A percentile compares a stretch with the other conserved stretches of the same genome.
Conservation (phyloP, 2,113 vertebrate species). For the Tyrannus savana region DNA sequence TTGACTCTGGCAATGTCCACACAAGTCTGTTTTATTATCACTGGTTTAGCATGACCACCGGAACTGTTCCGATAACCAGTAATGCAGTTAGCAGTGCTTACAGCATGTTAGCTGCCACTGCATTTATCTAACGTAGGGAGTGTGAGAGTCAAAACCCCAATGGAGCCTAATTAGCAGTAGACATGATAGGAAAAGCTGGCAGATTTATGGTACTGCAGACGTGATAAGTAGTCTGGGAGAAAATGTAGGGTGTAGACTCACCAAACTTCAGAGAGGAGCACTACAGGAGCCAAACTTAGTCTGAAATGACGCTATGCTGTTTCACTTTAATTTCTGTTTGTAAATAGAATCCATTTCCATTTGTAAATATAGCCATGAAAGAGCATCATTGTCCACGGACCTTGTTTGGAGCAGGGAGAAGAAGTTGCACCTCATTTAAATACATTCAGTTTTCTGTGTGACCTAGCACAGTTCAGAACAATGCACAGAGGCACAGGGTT, state of each 20-base stretch:
- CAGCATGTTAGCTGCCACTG: not conserved
- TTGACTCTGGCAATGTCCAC: not conserved
- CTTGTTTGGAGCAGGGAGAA: not conserved
- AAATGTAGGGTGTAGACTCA: not conserved
- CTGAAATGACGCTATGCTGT: not conserved
- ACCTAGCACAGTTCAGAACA: not conserved
- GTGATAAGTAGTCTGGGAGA: not conserved
- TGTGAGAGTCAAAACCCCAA: not conserved
- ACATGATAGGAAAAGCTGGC: not conserved
- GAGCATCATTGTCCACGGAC: not conserved
- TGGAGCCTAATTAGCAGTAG: not conserved
- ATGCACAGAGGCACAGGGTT: not conserved
- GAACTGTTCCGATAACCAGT: not conserved
- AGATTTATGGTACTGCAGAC: not conserved
- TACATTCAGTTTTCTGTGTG: not conserved
- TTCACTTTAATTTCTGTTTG: not conserved
- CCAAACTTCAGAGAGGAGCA: not conserved
- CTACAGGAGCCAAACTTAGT: not conserved
- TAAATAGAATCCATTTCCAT: not conserved
- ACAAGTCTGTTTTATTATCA: not conserved
- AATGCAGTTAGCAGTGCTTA: not conserved
- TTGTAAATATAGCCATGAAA: not conserved
- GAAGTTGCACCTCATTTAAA: not conserved
- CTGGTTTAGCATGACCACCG: not conserved
- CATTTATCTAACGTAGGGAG: rapidly evolving